Evolutionary conservation across 2,113 vertebrate species (phyloP).

Genomic region (Protobothrops flavoviridis): DNA sequence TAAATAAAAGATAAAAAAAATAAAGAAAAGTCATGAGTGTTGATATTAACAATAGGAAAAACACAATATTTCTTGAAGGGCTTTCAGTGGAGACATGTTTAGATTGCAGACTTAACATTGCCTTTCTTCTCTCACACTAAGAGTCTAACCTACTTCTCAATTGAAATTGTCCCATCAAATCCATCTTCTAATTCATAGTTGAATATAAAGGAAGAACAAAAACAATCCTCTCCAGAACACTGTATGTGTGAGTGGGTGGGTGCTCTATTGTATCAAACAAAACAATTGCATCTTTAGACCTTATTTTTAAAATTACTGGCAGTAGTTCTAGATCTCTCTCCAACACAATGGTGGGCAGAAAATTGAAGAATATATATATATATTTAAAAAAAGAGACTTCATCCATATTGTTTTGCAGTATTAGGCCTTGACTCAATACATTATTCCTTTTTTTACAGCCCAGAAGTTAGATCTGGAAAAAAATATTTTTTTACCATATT

Average conservation of each 20-base stretch:
- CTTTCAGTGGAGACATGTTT: background rate
- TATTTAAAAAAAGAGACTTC: background rate
- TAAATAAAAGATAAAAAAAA: background rate
- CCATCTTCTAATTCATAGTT: background rate
- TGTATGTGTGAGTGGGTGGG: background rate
- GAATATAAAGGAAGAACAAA: background rate
- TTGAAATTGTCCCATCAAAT: background rate
- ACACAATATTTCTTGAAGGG: background rate
- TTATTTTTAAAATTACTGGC: background rate
- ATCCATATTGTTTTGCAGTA: background rate
- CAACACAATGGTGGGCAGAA: background rate
- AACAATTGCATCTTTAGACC: background rate
- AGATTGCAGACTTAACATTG: background rate
- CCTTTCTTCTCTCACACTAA: background rate
- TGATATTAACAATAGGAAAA: background rate
- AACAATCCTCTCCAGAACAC: background rate
- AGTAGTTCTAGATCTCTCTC: background rate
- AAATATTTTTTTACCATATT: background rate
- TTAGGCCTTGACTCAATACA: background rate
- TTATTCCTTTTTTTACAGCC: background rate
- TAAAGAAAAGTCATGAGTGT: background rate
- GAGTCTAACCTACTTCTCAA: background rate
- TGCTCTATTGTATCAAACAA: background rate
- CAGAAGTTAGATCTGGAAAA: background rate
- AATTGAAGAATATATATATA: background rate